phyloP scores from a whole-genome alignment of 2,888 invertebrate species.

The Petrolisthes cinctipes region DNA sequence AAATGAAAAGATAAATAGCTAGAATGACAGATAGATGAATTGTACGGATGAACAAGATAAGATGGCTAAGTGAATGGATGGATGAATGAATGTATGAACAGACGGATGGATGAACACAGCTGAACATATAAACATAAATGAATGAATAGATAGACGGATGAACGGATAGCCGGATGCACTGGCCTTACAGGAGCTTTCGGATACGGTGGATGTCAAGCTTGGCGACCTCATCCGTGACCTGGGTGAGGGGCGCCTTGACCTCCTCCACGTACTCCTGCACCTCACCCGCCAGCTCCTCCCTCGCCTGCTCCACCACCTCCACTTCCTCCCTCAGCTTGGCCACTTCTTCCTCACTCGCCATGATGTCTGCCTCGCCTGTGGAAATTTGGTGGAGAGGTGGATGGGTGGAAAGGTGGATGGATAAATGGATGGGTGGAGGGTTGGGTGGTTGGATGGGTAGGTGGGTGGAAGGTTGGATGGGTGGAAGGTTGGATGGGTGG shows the following conservation, averaged over 20 bases:
- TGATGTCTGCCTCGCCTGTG: slow-evolving; percentile 39
- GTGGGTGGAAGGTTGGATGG: too few relatives aligned
- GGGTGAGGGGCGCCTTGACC: slow-evolving; percentile 41
- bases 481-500: too few relatives aligned
- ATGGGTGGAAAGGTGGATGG: too few relatives aligned
- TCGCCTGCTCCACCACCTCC: slow-evolving; percentile 36
- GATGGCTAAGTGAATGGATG: not conserved
- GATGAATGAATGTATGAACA: not conserved
- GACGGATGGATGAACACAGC: not conserved
- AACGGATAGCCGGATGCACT: too few relatives aligned
- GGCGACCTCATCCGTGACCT: slow-evolving; percentile 39
- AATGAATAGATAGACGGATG: not conserved
- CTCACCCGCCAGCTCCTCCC: slow-evolving; percentile 49
- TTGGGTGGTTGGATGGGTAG: too few relatives aligned
- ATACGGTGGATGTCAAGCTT: slow-evolving; percentile 58
- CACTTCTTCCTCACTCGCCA: slow-evolving; percentile 19
- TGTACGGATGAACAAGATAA: too few relatives aligned
- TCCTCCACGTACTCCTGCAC: slow-evolving; percentile 61
- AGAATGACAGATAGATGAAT: too few relatives aligned
- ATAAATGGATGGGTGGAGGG: too few relatives aligned
- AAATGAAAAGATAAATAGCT: too few relatives aligned
- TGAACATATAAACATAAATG: not conserved
- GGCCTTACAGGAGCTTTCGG: slow-evolving; percentile 58
- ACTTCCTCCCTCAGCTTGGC: slow-evolving; percentile 35
- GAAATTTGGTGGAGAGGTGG: not conserved